These are phyloP conservation scores for Mamestra configurata DNA, from an alignment of 1,140 invertebrate species.

Conservation along the genomic window DNA sequence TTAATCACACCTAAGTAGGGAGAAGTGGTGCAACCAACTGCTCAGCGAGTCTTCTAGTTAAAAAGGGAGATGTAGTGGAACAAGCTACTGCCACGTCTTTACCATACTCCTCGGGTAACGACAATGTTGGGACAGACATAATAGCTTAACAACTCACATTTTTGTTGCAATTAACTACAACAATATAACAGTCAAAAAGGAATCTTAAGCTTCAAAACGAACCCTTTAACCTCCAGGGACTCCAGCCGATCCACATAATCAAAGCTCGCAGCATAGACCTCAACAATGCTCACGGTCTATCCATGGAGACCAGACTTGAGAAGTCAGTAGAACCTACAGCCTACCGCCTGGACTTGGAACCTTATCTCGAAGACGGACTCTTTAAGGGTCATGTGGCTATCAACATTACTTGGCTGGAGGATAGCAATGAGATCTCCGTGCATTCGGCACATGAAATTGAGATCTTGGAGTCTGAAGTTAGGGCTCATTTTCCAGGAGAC, in stretches of 20 bases:
- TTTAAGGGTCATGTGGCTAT: constrained; percentile 90
- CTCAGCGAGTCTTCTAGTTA: too few relatives aligned
- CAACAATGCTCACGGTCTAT: constrained; percentile 88
- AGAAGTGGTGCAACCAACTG: too few relatives aligned
- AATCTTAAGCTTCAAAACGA: background rate
- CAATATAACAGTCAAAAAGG: background rate
- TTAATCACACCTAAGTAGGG: too few relatives aligned
- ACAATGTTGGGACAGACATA: too few relatives aligned
- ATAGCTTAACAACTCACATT: too few relatives aligned
- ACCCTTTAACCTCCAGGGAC: background rate
- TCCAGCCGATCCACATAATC: constrained; percentile 65
- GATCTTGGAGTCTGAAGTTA: constrained; percentile 84
- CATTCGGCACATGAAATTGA: constrained; percentile 90
- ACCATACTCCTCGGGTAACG: too few relatives aligned
- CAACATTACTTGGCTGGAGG: constrained; percentile 88
- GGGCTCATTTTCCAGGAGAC: constrained; percentile 59
- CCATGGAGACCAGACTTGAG: constrained; percentile 88
- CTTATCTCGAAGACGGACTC: constrained; percentile 88
- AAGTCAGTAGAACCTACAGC: constrained; percentile 88
- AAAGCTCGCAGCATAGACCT: constrained; percentile 89
- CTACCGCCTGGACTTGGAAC: constrained; percentile 90
- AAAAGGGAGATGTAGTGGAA: too few relatives aligned
- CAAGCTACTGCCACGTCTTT: too few relatives aligned
- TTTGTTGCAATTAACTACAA: too few relatives aligned
- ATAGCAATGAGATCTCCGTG: constrained; percentile 89